Percentiles rank a stretch among this genome's conserved stretches.
These are phyloP conservation scores for Ormyrus pomaceus DNA, from an alignment of 2,888 invertebrate genomes.

Conservation along the genomic window DNA sequence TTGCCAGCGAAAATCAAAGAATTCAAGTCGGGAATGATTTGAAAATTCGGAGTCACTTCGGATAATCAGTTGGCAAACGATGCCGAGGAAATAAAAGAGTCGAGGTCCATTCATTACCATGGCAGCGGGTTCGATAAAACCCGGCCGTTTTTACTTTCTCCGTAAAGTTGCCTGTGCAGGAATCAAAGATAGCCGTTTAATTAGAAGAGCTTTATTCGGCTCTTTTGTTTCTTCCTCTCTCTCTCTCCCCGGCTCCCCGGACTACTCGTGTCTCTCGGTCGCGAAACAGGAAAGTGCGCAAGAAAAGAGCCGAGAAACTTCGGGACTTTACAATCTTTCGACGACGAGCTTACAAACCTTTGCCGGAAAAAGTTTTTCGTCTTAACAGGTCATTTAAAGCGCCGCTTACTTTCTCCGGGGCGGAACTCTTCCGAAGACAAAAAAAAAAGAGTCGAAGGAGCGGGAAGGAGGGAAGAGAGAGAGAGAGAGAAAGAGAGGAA, in stretches of 20 bases:
- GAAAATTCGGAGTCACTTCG: too few relatives aligned
- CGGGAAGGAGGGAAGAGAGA: background rate
- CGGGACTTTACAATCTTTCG: constrained; percentile 67
- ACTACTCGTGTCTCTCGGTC: constrained; percentile 38
- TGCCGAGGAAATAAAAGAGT: background rate
- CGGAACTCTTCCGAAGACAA: constrained; percentile 23
- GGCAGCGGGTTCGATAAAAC: constrained; percentile 18
- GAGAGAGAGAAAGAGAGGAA: background rate
- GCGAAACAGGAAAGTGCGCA: constrained; percentile 54
- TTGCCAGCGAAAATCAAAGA: background rate
- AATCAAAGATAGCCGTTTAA: constrained; percentile 65
- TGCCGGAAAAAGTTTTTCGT: constrained; percentile 61
- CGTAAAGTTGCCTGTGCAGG: constrained; percentile 23
- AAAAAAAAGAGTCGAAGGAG: constrained; percentile 5
- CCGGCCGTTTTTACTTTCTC: constrained; percentile 25
- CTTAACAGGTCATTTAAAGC: constrained; percentile 64
- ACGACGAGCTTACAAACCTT: constrained; percentile 57
- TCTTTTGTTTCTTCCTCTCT: constrained; percentile 50
- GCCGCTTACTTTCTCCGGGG: constrained; percentile 61
- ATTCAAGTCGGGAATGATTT: background rate
- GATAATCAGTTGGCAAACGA: too few relatives aligned
- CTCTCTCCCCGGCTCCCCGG: constrained; percentile 56
- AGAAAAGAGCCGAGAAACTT: constrained; percentile 58
- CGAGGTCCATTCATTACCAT: background rate
- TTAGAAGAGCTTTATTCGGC: constrained; percentile 67